A percentile compares a stretch with the other conserved stretches of the same genome.
phyloP scores from a whole-genome alignment of 2,797 vertebrate genomes.

The Synanceia verrucosa region DNA sequence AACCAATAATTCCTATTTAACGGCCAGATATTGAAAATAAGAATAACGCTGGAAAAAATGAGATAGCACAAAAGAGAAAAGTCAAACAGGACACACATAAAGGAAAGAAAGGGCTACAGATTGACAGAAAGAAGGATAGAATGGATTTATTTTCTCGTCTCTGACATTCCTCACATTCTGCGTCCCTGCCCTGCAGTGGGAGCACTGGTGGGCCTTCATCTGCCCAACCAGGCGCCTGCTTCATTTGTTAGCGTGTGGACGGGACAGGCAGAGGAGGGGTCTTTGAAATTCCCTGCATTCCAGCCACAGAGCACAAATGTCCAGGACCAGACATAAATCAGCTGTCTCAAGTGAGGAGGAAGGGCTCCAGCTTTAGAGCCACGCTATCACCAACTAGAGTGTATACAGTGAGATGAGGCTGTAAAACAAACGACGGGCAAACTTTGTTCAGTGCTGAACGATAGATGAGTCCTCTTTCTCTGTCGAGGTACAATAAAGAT shows the following conservation, averaged over 20 bases:
- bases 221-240: conserved; percentile 74
- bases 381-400: conserved; percentile 30
- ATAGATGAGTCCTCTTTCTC: conserved; percentile 37
- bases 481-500: conserved; percentile 36
- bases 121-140: conserved; percentile 36
- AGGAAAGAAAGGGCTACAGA: conserved; percentile 17
- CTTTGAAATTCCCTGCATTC: conserved; percentile 83
- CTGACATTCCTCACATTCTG: conserved; percentile 81
- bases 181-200: conserved; percentile 72
- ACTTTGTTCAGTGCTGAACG: conserved; percentile 54
- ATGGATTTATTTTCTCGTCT: conserved; percentile 68
- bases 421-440: conserved; percentile 67
- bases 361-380: conserved; percentile 26
- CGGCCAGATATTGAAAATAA: not conserved
- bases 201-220: conserved; percentile 74
- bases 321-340: conserved; percentile 83
- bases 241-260: conserved; percentile 77
- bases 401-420: conserved; percentile 34
- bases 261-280: conserved; percentile 73
- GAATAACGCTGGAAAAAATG: not conserved
- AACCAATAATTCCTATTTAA: not conserved
- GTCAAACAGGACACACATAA: conserved; percentile 1
- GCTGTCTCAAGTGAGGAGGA: conserved; percentile 70
- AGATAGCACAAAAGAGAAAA: not conserved
- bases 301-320: conserved; percentile 79